These are phyloP conservation scores for Hypsopygia costalis DNA, from an alignment of 2,888 invertebrate genomes.

Conservation along the genomic window DNA sequence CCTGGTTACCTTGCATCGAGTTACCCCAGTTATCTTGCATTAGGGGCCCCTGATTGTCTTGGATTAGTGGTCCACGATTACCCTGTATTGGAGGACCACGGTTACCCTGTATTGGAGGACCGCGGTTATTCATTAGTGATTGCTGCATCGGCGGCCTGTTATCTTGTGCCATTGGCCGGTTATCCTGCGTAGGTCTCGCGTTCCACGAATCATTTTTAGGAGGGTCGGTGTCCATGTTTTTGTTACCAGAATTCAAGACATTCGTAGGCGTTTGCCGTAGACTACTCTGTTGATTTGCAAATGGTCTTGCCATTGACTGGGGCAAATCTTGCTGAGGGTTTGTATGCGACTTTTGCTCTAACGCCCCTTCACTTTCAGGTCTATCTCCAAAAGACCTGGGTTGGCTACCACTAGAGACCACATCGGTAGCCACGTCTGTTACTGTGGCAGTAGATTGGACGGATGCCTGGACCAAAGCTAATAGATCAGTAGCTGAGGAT, in stretches of 20 bases:
- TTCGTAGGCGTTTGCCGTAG: neutral
- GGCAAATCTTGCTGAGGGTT: neutral
- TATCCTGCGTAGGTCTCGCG: constrained; percentile 9
- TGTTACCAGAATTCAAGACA: neutral
- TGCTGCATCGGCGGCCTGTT: constrained; percentile 11
- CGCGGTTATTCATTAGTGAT: neutral
- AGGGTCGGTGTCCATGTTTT: neutral
- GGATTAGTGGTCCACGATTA: constrained; percentile 6
- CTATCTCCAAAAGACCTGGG: constrained; percentile 63
- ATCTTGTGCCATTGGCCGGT: constrained; percentile 8
- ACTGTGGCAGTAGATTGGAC: constrained; percentile 40
- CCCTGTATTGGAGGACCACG: constrained; percentile 9
- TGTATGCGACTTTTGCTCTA: constrained; percentile 13
- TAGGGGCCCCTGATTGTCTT: constrained; percentile 5
- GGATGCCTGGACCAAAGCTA: constrained; percentile 65
- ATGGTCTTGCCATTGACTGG: neutral
- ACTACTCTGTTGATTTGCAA: neutral
- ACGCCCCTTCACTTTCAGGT: constrained; percentile 25
- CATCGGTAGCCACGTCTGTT: constrained; percentile 27
- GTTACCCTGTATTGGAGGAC: constrained; percentile 7
- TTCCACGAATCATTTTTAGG: constrained; percentile 5
- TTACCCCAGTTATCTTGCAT: constrained; percentile 7
- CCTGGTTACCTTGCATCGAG: constrained; percentile 8
- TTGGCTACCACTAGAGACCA: constrained; percentile 44
- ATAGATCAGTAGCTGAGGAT: constrained; percentile 56